A percentile compares a stretch with the other conserved stretches of the same genome.
Evolutionary conservation across 2,113 vertebrate genomes (phyloP).

Genomic region (Myotis brandtii): DNA sequence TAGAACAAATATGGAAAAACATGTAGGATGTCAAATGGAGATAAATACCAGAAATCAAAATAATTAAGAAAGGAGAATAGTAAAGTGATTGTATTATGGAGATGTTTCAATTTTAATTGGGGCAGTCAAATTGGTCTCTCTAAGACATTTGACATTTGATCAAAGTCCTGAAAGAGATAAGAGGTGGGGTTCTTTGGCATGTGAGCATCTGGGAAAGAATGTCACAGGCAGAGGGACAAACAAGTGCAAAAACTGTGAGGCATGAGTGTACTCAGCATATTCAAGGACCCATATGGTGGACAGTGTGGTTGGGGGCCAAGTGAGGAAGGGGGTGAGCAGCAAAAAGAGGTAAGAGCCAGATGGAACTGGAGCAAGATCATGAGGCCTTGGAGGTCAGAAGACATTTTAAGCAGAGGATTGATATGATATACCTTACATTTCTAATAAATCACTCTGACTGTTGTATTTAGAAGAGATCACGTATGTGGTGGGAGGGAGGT

Average conservation of each 20-base stretch:
- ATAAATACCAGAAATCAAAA: not conserved
- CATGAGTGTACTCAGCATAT: fast-evolving
- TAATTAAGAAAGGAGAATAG: not conserved
- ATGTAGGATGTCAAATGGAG: not conserved
- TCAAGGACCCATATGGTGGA: not conserved
- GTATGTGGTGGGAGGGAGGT: not conserved
- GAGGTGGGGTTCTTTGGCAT: not conserved
- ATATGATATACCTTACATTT: not conserved
- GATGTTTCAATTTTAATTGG: not conserved
- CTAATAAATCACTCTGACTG: not conserved
- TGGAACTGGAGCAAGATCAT: too few species aligned
- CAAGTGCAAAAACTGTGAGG: too few species aligned
- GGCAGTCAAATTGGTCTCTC: not conserved
- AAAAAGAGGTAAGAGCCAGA: fast-evolving
- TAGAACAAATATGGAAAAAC: not conserved
- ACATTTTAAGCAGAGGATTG: not conserved
- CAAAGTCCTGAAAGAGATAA: not conserved
- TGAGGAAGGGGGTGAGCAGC: not conserved
- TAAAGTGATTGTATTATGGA: not conserved
- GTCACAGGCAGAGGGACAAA: not conserved
- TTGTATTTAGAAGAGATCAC: not conserved
- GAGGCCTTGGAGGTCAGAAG: not conserved
- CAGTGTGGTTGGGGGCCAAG: not conserved
- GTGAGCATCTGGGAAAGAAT: not conserved
- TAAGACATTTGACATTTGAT: not conserved